A percentile compares a stretch with the other conserved stretches of the same genome.
These are phyloP conservation scores for Troides aeacus DNA, from an alignment of 2,888 invertebrate genomes.

Conservation along the genomic window DNA sequence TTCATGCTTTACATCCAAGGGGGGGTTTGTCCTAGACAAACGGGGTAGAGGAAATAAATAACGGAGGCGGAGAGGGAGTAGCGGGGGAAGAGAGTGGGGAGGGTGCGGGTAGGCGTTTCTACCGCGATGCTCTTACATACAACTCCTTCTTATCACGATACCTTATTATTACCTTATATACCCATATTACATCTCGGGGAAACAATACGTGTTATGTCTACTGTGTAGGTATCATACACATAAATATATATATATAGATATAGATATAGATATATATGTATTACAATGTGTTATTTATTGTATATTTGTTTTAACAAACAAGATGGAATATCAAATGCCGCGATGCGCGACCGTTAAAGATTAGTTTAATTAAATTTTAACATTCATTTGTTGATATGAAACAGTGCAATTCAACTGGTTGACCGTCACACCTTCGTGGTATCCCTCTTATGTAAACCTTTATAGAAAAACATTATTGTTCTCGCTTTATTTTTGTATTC, in stretches of 20 bases:
- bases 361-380: constrained; percentile 53
- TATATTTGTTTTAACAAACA: constrained; percentile 69
- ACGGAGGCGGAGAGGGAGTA: constrained; percentile 49
- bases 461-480: constrained; percentile 79
- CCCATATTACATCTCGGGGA: constrained; percentile 58
- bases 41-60: constrained; percentile 46
- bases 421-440: constrained; percentile 62
- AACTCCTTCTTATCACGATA: constrained; percentile 32
- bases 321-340: constrained; percentile 70
- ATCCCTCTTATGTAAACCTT: constrained; percentile 75
- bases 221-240: constrained; percentile 50
- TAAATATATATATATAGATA: constrained; percentile 39
- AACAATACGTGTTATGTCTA: constrained; percentile 43
- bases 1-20: constrained; percentile 56
- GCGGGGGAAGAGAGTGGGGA: too few relatives aligned
- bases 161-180: constrained; percentile 51
- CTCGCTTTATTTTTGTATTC: constrained; percentile 70
- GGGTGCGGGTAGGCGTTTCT: constrained; percentile 30
- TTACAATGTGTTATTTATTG: constrained; percentile 54
- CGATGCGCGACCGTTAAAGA: constrained; percentile 52
- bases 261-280: constrained; percentile 34
- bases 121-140: constrained; percentile 30
- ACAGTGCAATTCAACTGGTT: constrained; percentile 66
- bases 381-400: constrained; percentile 70
- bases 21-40: constrained; percentile 63